Percentiles rank a stretch among this genome's conserved stretches.
Evolutionary conservation across 2,888 invertebrate species (phyloP).

Genomic region (Hipparchia sbordonii): DNA sequence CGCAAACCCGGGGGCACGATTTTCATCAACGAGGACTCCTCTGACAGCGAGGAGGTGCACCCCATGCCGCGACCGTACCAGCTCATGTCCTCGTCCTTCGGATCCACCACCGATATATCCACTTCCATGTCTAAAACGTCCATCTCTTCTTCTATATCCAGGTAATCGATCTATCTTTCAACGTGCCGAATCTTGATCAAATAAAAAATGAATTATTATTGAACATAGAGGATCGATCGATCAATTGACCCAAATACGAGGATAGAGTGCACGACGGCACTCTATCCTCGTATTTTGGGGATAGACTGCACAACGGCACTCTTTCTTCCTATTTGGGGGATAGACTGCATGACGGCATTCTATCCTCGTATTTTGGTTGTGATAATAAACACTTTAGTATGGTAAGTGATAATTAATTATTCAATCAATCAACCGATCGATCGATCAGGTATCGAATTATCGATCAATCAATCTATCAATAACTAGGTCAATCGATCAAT

Average conservation of each 20-base stretch:
- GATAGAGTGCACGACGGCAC: no score
- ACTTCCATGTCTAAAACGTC: slow-evolving; percentile 34
- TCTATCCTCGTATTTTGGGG: no score
- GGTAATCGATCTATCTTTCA: slow-evolving; percentile 17
- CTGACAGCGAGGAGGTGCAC: slow-evolving; percentile 17
- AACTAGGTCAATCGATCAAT: no score
- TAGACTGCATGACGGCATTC: no score
- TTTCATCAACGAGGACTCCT: slow-evolving; percentile 23
- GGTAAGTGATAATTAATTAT: no score
- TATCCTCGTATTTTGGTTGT: no score
- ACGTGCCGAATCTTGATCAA: background rate
- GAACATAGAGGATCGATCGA: background rate
- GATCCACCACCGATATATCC: slow-evolving; percentile 21
- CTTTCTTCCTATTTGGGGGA: no score
- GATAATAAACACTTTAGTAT: no score
- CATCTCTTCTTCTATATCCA: slow-evolving; percentile 33
- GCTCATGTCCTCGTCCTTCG: background rate
- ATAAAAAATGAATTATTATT: no score
- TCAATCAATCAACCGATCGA: background rate
- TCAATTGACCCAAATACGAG: background rate
- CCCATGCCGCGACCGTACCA: background rate
- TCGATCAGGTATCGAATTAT: no score
- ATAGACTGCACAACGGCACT: no score
- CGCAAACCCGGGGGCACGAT: slow-evolving; percentile 2
- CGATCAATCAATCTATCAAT: background rate